Conservation (phyloP, 2,113 vertebrate species). For the Pelecanoides urinatrix region DNA sequence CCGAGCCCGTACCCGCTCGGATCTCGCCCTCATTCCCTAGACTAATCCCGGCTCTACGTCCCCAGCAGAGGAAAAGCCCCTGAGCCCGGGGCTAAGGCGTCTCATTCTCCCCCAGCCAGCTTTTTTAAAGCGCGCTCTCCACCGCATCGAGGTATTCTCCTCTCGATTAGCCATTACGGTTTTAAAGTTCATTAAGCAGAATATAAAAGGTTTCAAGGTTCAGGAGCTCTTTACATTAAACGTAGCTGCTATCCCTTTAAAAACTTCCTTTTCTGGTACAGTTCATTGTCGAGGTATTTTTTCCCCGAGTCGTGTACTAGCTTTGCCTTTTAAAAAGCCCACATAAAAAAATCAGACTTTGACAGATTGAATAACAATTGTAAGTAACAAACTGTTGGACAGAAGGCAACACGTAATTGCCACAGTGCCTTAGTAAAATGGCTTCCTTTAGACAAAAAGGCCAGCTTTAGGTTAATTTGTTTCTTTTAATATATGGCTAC, state of each 20-base stretch:
- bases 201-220: conserved; percentile 60
- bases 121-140: background rate
- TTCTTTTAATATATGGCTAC: conserved; percentile 79
- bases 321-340: conserved; percentile 41
- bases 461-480: conserved; percentile 80
- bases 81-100: background rate
- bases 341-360: conserved; percentile 62
- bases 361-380: conserved; percentile 76
- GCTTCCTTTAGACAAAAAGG: conserved; percentile 80
- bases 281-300: conserved; percentile 22
- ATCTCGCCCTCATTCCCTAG: background rate
- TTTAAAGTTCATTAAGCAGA: conserved; percentile 61
- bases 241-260: conserved; percentile 4
- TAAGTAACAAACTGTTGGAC: conserved; percentile 71
- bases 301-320: background rate
- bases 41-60: background rate
- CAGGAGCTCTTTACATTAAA: conserved; percentile 40
- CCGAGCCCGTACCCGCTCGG: background rate
- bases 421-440: conserved; percentile 70
- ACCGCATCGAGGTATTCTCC: conserved; percentile 8
- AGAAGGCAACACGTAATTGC: conserved; percentile 72
- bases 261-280: conserved; percentile 6
- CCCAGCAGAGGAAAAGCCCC: background rate
- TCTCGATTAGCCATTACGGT: conserved; percentile 42
- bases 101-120: background rate